Percentiles rank a stretch among this genome's conserved stretches.
phyloP scores from a whole-genome alignment of 1,140 invertebrate genomes.

The Linepithema humile region DNA sequence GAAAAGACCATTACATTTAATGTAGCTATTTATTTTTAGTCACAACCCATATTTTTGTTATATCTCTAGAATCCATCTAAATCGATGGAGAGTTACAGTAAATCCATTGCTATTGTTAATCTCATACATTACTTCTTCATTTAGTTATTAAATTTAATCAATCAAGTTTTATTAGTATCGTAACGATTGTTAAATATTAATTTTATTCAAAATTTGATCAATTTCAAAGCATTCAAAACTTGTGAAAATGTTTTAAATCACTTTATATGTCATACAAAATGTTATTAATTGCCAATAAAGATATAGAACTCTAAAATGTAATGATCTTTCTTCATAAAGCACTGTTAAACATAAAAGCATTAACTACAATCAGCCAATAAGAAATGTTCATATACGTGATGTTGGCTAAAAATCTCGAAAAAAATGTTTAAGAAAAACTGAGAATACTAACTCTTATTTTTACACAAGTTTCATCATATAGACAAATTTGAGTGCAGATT shows the following conservation, averaged over 20 bases:
- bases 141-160: background rate
- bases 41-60: background rate
- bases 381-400: conserved; percentile 31
- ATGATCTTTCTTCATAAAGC: conserved; percentile 66
- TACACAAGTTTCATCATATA: background rate
- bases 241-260: background rate
- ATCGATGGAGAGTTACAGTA: background rate
- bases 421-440: background rate
- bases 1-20: conserved; percentile 71
- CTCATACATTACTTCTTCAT: background rate
- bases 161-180: background rate
- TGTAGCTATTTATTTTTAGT: background rate
- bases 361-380: conserved; percentile 76
- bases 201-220: background rate
- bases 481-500: background rate
- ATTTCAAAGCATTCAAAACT: background rate
- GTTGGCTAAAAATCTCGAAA: conserved; percentile 5
- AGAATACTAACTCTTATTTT: background rate
- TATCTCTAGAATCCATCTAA: background rate
- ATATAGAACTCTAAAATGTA: conserved; percentile 64
- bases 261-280: background rate
- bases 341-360: conserved; percentile 71
- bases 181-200: conserved; percentile 1
- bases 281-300: conserved; percentile 31
- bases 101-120: background rate